Conservation (phyloP, 2,888 invertebrate genomes). For the Drosophila conformis region DNA sequence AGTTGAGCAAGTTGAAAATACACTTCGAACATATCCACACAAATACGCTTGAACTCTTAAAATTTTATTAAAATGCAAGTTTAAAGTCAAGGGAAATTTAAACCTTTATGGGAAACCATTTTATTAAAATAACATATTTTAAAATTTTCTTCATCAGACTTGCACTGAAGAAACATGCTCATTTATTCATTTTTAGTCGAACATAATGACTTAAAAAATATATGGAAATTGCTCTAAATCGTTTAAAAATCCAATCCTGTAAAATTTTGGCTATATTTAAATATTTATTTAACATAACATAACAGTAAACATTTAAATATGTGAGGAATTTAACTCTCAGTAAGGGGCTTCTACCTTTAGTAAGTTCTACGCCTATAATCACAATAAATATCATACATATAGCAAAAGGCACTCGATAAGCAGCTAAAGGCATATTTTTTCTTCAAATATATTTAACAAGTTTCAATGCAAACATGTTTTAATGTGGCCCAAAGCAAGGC, state of each 20-base stretch:
- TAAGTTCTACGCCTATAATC: background rate
- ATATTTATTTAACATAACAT: background rate
- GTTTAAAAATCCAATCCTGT: background rate
- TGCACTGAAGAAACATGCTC: background rate
- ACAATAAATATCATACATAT: background rate
- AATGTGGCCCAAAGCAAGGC: background rate
- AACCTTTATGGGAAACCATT: background rate
- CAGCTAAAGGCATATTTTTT: background rate
- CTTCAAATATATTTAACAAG: constrained; percentile 6
- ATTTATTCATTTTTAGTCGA: background rate
- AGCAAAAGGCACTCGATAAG: background rate
- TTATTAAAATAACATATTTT: background rate
- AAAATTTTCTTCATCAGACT: background rate
- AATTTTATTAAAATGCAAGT: background rate
- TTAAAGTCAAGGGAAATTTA: background rate
- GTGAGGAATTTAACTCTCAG: background rate
- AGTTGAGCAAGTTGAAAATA: background rate
- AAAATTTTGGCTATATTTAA: background rate
- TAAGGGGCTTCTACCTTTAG: background rate
- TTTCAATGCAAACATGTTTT: constrained; percentile 31
- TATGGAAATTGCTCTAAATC: background rate
- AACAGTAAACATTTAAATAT: background rate
- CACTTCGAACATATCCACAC: background rate
- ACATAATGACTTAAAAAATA: too few species aligned
- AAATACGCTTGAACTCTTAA: background rate